phyloP scores from a whole-genome alignment of 2,888 invertebrate species.

The Drosophila paramelanica region DNA sequence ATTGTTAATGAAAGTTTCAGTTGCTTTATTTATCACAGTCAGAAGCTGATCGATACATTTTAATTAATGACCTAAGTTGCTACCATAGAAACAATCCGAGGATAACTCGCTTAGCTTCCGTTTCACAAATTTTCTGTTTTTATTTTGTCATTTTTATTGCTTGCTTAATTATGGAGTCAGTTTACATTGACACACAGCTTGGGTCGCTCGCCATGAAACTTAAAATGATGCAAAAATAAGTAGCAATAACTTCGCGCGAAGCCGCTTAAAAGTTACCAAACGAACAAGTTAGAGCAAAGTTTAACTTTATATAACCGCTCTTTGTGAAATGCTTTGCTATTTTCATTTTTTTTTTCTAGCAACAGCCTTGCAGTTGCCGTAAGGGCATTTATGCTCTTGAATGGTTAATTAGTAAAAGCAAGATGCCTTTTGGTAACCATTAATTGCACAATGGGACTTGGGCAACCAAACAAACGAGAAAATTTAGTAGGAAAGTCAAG shows the following conservation, averaged over 20 bases:
- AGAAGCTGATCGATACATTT: background rate
- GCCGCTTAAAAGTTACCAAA: conserved; percentile 80
- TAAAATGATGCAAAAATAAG: conserved; percentile 78
- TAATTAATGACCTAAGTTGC: too few relatives aligned
- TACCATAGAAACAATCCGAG: too few relatives aligned
- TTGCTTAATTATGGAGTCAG: conserved; percentile 76
- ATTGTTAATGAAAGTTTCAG: too few relatives aligned
- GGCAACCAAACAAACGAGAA: background rate
- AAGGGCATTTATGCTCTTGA: conserved; percentile 29
- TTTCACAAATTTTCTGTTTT: conserved; percentile 9
- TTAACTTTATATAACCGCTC: conserved; percentile 73
- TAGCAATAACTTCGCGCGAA: conserved; percentile 73
- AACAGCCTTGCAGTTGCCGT: conserved; percentile 9
- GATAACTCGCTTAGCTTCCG: background rate
- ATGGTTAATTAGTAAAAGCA: conserved; percentile 68
- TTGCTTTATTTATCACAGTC: too few relatives aligned
- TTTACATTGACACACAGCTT: conserved; percentile 71
- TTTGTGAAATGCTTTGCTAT: conserved; percentile 48
- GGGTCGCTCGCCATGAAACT: conserved; percentile 48
- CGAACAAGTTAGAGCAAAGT: conserved; percentile 68
- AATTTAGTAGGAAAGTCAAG: background rate
- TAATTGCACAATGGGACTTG: conserved; percentile 3
- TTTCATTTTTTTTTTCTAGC: conserved; percentile 22
- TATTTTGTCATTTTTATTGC: conserved; percentile 63
- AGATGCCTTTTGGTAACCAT: conserved; percentile 18